Base-by-base conservation (phyloP, 2,797 vertebrate genomes). In the Euthynnus affinis region DNA sequence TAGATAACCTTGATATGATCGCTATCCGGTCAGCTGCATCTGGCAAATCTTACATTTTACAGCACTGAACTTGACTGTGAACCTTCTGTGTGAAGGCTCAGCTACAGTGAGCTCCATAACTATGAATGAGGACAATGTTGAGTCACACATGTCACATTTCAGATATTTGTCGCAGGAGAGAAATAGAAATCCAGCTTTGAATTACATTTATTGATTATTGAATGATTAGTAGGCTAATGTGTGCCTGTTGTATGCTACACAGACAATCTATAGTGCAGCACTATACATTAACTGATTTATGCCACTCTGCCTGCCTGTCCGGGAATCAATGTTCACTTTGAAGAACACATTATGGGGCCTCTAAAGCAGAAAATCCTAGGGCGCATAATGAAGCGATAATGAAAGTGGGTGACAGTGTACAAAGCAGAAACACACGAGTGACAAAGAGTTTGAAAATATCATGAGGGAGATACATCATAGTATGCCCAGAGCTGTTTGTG, bases 251-350 rank as follows among this genome's bases (percentile, higher is more conserved):
- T 74, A 75, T 9, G 80, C 70, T 60, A 29, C 70, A 71, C 44
- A 81, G 62, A 78, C 59, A 61, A 74, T 69, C 67, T 74, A 78
- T 84, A 70, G 56, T 1, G 2, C 52, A 76, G 46, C 8, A 27
- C 63, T 77, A 23, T 82, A 82, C 84, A 87, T 90, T 78, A 82
- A 81, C 73, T 80, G 75, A 84, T 90, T 86, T 76, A 83, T 84
- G 40, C 22, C 60, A 46, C 60, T 76, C 71, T 55, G 76, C 74
- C 55, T 51, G 76, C 64, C 71, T 62, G 64, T 75, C 78, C 70
- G 60, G 22, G 57, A 86, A 92, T 93, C 87, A 85, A 86, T 90
- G 87, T 61, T 63, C 66, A 56, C 76, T 88, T 86, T 90, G 76
- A 92, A 80, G 81, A 74, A 80, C 70, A 78, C 82, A 89, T 88